phyloP scores from a whole-genome alignment of 30 jellyfish, hydroid and myxozoan species.

The Catostylus mosaicus region DNA sequence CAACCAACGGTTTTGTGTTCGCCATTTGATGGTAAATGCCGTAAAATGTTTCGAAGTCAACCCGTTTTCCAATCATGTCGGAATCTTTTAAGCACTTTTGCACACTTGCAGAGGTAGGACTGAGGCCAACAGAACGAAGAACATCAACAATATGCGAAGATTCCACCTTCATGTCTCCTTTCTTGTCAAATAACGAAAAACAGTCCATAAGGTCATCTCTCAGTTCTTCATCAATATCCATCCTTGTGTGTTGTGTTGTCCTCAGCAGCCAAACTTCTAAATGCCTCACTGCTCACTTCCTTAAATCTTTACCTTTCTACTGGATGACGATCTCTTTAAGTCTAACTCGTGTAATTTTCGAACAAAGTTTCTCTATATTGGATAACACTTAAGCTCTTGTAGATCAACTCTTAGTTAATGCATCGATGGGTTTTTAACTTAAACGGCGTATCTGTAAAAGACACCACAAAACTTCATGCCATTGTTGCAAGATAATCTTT shows the following conservation, averaged over 20 bases:
- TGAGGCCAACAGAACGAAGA: constrained; percentile 76
- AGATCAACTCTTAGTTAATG: background rate
- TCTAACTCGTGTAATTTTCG: background rate
- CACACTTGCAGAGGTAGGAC: constrained; percentile 69
- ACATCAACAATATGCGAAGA: constrained; percentile 61
- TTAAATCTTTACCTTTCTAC: too few species aligned
- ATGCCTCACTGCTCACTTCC: too few species aligned
- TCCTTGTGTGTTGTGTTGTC: background rate
- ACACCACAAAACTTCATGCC: background rate
- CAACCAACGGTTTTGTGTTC: constrained; percentile 62
- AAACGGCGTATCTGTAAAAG: background rate
- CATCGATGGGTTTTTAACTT: background rate
- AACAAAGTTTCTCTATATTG: background rate
- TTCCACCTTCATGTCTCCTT: constrained; percentile 83
- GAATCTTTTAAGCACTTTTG: constrained; percentile 66
- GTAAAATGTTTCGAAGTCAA: constrained; percentile 79
- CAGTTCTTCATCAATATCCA: constrained; percentile 25
- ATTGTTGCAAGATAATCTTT: background rate
- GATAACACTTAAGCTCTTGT: background rate
- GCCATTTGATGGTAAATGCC: constrained; percentile 73
- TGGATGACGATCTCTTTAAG: background rate
- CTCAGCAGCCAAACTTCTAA: too few species aligned
- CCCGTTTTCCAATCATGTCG: constrained; percentile 61
- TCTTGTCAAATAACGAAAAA: constrained; percentile 61
- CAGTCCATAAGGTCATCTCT: constrained; percentile 40